Base-by-base conservation (phyloP, 2,797 vertebrate genomes). In the Lutjanus argentimaculatus region DNA sequence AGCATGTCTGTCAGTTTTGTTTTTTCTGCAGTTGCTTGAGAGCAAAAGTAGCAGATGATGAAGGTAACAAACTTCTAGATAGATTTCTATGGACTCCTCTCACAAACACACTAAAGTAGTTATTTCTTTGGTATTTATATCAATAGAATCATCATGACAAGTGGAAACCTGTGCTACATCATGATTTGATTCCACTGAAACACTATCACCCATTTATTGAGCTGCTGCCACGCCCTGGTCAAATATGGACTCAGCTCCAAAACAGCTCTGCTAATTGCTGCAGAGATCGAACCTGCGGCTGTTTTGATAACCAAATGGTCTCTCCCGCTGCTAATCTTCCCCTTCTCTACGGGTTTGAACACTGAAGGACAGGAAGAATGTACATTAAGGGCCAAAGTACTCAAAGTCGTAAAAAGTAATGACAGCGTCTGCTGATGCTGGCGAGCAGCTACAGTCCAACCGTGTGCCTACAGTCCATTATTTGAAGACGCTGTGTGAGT, bases 401-500 rank as follows among this genome's bases (percentile, higher is more conserved):
- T 84, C 68, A 74, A 82, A 89, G 92, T 91, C 85, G 43, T 93
- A 92, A 93, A 93, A 92, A 80, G 73, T 92, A 90, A 92, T 83
- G 92, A 89, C 88, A 84, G 79, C 56, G 49, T 85, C 83, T 86
- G 72, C 83, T 76, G 79, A 72, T 69, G 85, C 70, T 80, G 79
- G 74, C 43, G 53, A 72, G 72, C 74, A 46, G 88, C 87, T 83
- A 7, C 81, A 63, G 70, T 78, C 78, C 72, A 22, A 73, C 78
- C 42, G 13, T 76, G 73, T 51, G 76, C 83, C 88, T 77, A 10
- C 68, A 36, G 71, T 87, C 91, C 91, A 91, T 93, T 92, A 91
- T 89, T 80, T 72, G 83, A 90, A 79, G 83, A 82, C 77, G 56
- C 74, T 36, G 69, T 42, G 80, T 75, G 89, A 92, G 90, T 85